These are phyloP conservation scores for Amia ocellicauda DNA, from an alignment of 2,113 vertebrate species.

Conservation along the genomic window DNA sequence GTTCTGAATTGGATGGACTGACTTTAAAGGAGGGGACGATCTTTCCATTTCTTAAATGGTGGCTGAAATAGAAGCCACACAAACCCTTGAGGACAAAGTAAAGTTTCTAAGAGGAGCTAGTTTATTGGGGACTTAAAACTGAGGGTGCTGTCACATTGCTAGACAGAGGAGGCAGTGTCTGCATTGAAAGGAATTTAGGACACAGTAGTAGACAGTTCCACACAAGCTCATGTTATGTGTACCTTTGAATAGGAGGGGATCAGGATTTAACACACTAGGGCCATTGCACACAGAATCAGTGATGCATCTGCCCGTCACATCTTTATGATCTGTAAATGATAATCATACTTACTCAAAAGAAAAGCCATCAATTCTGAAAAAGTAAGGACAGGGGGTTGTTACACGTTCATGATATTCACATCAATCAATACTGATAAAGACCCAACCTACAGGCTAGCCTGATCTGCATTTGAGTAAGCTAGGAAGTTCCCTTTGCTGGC, in stretches of 20 bases:
- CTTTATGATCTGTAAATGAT: background rate
- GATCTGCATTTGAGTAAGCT: no score
- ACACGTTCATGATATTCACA: conserved; percentile 25
- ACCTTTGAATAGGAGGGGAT: background rate
- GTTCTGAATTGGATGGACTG: no score
- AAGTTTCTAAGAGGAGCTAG: no score
- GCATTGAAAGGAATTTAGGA: background rate
- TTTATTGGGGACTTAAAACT: no score
- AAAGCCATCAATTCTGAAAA: conserved; percentile 89
- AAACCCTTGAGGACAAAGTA: no score
- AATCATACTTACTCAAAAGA: conserved; percentile 84
- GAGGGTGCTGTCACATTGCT: background rate
- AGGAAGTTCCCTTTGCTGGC: no score
- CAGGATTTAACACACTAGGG: background rate
- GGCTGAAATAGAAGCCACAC: no score
- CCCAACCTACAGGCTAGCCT: no score
- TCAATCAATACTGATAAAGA: background rate
- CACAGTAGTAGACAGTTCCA: background rate
- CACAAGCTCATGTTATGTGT: no score
- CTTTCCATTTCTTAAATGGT: no score
- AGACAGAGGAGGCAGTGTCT: background rate
- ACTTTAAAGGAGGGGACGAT: no score
- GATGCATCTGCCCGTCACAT: background rate
- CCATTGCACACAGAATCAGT: background rate
- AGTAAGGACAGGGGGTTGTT: conserved; percentile 51